A percentile compares a stretch with the other conserved stretches of the same genome.
These are phyloP conservation scores for Acanthurus leucopareius DNA, from an alignment of 2,797 vertebrate genomes.

Conservation along the genomic window DNA sequence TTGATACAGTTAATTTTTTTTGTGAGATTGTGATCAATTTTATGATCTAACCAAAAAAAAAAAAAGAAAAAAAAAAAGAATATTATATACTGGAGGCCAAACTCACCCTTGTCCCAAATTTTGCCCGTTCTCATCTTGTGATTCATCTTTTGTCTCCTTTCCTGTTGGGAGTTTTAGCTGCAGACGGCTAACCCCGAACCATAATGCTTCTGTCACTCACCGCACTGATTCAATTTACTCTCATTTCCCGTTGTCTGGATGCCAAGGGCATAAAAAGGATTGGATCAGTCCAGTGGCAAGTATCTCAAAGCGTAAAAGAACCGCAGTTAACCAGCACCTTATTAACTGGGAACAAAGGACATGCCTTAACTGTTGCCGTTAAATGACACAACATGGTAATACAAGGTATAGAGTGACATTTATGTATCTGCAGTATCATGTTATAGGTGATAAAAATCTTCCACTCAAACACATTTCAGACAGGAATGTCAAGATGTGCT, in stretches of 20 bases:
- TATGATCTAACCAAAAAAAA: too few relatives aligned
- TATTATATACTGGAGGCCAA: too few relatives aligned
- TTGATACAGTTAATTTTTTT: too few relatives aligned
- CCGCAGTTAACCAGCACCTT: slow-evolving; percentile 17
- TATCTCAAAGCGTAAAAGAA: slow-evolving; percentile 36
- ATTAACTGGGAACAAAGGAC: slow-evolving; percentile 41
- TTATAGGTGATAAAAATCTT: slow-evolving; percentile 23
- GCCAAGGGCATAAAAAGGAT: slow-evolving; percentile 62
- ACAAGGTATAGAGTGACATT: slow-evolving; percentile 30
- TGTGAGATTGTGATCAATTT: too few relatives aligned
- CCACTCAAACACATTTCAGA: slow-evolving; percentile 14
- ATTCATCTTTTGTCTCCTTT: slow-evolving; percentile 31
- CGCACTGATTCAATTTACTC: slow-evolving; percentile 76
- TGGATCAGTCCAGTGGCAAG: slow-evolving; percentile 43
- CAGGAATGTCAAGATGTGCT: not conserved
- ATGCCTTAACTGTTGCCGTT: not conserved
- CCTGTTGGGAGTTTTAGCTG: slow-evolving; percentile 34
- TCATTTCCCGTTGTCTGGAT: slow-evolving; percentile 69
- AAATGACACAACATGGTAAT: slow-evolving; percentile 26
- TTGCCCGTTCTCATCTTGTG: too few relatives aligned
- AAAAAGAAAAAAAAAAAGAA: too few relatives aligned
- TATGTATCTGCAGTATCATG: slow-evolving; percentile 28
- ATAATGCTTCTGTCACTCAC: slow-evolving; percentile 80
- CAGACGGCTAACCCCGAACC: slow-evolving; percentile 41
- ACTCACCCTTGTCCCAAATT: too few relatives aligned